Conservation (phyloP, 2,113 vertebrate species). For the Cebidichthys violaceus region DNA sequence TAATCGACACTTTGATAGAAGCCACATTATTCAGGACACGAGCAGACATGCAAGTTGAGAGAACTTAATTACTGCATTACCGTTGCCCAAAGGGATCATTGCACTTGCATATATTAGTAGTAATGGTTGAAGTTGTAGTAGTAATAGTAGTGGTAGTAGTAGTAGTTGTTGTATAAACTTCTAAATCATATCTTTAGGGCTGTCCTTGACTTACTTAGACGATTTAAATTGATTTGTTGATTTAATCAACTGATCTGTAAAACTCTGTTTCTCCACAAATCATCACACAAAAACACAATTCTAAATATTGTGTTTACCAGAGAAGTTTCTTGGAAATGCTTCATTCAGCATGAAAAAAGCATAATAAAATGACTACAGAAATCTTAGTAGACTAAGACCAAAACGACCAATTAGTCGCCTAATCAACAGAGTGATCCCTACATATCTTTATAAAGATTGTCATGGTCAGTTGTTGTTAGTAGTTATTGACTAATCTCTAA, state of each 20-base stretch:
- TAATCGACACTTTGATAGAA: constrained; percentile 40
- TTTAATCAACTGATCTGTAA: neutral
- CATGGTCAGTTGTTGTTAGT: neutral
- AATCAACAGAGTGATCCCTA: neutral
- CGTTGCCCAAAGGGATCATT: constrained; percentile 40
- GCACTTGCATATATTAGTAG: constrained; percentile 35
- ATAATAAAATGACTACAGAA: neutral
- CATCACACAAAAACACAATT: neutral
- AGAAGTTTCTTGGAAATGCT: no score
- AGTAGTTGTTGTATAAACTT: neutral
- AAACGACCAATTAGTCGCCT: neutral
- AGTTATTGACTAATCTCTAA: neutral
- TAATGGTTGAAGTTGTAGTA: neutral
- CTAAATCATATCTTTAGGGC: neutral
- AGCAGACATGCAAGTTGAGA: constrained; percentile 30
- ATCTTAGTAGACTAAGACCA: neutral
- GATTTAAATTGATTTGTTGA: no score
- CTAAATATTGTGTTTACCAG: neutral
- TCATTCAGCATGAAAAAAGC: no score
- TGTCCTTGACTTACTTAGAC: neutral
- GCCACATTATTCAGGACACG: constrained; percentile 48
- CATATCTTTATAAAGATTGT: neutral
- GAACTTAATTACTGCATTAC: constrained; percentile 39
- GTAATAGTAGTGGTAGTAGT: neutral
- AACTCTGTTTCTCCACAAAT: no score